Conservation (phyloP, 2,888 invertebrate species). For the Oligia strigilis region DNA sequence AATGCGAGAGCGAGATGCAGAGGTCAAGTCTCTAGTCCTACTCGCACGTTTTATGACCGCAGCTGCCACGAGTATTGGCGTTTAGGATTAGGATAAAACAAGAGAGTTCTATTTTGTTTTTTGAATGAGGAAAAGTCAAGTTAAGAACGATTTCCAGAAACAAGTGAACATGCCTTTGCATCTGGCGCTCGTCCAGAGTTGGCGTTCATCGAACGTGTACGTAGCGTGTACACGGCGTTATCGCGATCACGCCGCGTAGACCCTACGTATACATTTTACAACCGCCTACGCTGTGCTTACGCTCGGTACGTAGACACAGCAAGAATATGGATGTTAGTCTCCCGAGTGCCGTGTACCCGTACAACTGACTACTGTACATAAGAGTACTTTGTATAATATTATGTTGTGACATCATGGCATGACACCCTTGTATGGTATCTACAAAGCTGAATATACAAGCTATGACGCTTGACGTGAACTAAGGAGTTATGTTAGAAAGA, state of each 20-base stretch:
- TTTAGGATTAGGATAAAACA: not conserved
- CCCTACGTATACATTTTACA: not conserved
- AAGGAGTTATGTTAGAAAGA: slow-evolving; percentile 12
- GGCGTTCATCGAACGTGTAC: not conserved
- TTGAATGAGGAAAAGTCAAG: not conserved
- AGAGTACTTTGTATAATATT: slow-evolving; percentile 34
- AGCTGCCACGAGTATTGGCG: not conserved
- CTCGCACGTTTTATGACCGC: not conserved
- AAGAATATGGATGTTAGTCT: slow-evolving; percentile 29
- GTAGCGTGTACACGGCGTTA: not conserved
- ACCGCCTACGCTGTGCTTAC: not conserved
- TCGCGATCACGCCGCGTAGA: not conserved
- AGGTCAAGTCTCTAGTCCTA: not conserved
- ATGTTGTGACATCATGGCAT: slow-evolving; percentile 21
- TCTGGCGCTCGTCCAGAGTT: not conserved
- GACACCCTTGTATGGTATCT: slow-evolving; percentile 19
- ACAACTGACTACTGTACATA: slow-evolving; percentile 48
- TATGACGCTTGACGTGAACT: not conserved
- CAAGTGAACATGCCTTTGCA: not conserved
- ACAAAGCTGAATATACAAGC: slow-evolving; percentile 23
- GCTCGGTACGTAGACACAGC: not conserved
- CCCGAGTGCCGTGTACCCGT: slow-evolving; percentile 45
- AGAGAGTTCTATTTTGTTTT: not conserved
- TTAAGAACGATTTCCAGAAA: slow-evolving; percentile 1
- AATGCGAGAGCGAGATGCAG: not conserved